Evolutionary conservation across 1,140 invertebrate genomes (phyloP).

Genomic region (Andrena cerasifolii): DNA sequence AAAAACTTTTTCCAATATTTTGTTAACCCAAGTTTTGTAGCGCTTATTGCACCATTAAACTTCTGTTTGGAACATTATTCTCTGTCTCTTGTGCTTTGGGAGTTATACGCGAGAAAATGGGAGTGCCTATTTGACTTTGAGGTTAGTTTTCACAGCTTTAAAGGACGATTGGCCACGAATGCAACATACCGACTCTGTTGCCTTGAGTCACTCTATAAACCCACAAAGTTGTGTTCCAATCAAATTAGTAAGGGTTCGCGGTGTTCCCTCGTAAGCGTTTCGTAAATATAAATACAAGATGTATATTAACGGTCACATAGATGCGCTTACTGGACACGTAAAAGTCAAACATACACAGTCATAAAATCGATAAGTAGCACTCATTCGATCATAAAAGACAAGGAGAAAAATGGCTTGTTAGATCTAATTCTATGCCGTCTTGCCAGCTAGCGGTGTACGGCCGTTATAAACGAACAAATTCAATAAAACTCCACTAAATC

Average conservation of each 20-base stretch:
- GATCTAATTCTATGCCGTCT: constrained; percentile 33
- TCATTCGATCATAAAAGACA: constrained; percentile 45
- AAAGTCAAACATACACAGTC: constrained; percentile 48
- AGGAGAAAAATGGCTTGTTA: constrained; percentile 37
- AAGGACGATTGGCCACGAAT: too few relatives aligned
- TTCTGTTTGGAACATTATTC: too few relatives aligned
- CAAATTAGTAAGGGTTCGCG: neutral
- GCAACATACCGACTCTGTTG: too few relatives aligned
- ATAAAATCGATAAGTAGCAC: constrained; percentile 26
- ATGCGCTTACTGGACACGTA: constrained; percentile 37
- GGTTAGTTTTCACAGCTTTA: too few relatives aligned
- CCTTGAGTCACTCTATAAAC: too few relatives aligned
- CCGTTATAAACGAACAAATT: constrained; percentile 37
- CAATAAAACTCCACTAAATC: constrained; percentile 40
- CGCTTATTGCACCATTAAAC: too few relatives aligned
- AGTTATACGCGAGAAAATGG: too few relatives aligned
- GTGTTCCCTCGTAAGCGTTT: constrained; percentile 14
- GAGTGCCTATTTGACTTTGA: too few relatives aligned
- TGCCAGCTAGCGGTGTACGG: constrained; percentile 14
- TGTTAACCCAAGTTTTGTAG: too few relatives aligned
- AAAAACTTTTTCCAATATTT: too few relatives aligned
- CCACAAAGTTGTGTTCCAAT: too few relatives aligned
- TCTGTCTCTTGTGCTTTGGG: too few relatives aligned
- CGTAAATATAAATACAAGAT: constrained; percentile 11
- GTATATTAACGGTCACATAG: constrained; percentile 15